Conservation (phyloP, 2,113 vertebrate species). For the Pedetes capensis region DNA sequence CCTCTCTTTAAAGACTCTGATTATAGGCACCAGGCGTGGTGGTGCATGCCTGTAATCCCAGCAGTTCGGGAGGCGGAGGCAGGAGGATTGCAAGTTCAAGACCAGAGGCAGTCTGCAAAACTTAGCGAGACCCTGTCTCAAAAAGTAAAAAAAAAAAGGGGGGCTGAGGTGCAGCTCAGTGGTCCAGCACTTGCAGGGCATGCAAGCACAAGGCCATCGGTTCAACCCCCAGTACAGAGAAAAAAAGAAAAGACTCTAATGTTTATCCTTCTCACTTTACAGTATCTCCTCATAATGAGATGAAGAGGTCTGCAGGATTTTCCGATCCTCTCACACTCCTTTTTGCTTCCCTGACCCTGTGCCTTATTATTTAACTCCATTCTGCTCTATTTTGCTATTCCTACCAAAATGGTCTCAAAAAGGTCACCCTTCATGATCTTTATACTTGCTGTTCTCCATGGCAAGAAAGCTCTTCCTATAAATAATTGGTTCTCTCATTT, state of each 20-base stretch:
- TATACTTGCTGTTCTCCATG: neutral
- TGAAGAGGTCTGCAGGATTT: neutral
- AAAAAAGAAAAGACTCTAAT: too few species aligned
- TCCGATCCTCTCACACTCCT: neutral
- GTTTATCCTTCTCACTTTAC: neutral
- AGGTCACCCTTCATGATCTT: neutral
- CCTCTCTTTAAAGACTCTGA: neutral
- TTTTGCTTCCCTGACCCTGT: neutral
- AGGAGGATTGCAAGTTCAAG: too few species aligned
- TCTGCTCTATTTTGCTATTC: neutral
- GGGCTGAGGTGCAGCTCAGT: too few species aligned
- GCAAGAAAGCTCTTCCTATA: neutral
- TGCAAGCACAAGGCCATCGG: too few species aligned
- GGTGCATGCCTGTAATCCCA: too few species aligned
- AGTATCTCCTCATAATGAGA: neutral
- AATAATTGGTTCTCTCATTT: conserved; percentile 13
- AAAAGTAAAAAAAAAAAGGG: too few species aligned
- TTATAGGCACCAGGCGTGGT: too few species aligned
- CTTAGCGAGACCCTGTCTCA: too few species aligned
- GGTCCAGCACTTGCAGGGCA: too few species aligned
- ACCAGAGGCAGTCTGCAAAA: too few species aligned
- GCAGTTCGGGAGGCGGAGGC: too few species aligned
- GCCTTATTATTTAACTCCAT: neutral
- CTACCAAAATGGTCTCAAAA: conserved; percentile 4
- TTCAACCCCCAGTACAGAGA: too few species aligned